Evolutionary conservation across 2,113 vertebrate genomes (phyloP).

Genomic region (Notiomystis cincta): DNA sequence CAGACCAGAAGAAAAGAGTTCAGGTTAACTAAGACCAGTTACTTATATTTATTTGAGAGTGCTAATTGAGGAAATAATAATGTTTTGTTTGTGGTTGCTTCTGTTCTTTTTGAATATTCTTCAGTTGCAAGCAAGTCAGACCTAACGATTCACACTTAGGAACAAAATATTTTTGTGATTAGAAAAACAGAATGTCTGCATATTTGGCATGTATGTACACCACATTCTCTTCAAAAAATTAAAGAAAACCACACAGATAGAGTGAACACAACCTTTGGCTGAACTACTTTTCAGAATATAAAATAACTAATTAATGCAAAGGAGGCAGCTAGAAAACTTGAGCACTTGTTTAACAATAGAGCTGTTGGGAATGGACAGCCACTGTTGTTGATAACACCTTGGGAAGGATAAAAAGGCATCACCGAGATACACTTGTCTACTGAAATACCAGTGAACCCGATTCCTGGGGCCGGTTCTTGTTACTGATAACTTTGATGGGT

Average conservation of each 20-base stretch:
- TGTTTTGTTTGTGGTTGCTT: not conserved
- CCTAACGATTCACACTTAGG: slow-evolving; percentile 28
- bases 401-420: fast-evolving
- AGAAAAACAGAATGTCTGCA: slow-evolving; percentile 19
- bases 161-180: slow-evolving; percentile 54
- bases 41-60: not conserved
- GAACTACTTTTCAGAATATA: slow-evolving; percentile 15
- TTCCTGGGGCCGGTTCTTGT: not conserved
- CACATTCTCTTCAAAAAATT: slow-evolving; percentile 39
- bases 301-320: slow-evolving; percentile 45
- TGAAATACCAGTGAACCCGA: not conserved
- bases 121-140: not conserved
- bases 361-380: not conserved
- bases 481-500: not conserved
- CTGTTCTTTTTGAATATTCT: not conserved
- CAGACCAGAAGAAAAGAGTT: not conserved
- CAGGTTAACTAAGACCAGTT: not conserved
- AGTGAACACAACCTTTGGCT: slow-evolving; percentile 37
- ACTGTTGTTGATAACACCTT: not conserved
- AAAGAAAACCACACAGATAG: slow-evolving; percentile 5
- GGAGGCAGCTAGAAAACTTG: not conserved
- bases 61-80: not conserved
- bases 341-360: not conserved
- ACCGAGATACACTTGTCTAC: not conserved
- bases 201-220: slow-evolving; percentile 34